Conservation (phyloP, 2,888 invertebrate species). For the Labia minor region DNA sequence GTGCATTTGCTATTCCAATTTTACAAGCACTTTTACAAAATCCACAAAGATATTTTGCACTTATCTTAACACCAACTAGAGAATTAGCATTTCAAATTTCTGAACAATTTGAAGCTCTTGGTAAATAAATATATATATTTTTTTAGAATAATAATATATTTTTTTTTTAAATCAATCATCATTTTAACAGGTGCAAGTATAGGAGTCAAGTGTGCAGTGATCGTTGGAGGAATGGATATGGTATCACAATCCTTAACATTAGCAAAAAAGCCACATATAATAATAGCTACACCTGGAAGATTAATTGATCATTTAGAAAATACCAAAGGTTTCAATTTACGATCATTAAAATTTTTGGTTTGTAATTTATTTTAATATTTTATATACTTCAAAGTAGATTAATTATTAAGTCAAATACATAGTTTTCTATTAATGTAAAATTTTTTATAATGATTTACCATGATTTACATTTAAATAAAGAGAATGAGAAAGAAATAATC, state of each 20-base stretch:
- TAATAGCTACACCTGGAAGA: slow-evolving; percentile 94
- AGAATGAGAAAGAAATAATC: slow-evolving; percentile 17
- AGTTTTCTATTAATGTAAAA: no score
- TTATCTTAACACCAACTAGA: slow-evolving; percentile 90
- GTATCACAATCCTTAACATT: slow-evolving; percentile 81
- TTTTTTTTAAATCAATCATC: neutral
- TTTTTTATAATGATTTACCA: no score
- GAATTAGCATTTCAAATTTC: slow-evolving; percentile 97
- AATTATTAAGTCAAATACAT: no score
- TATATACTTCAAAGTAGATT: no score
- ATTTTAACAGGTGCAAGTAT: slow-evolving; percentile 59
- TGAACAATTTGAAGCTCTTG: slow-evolving; percentile 95
- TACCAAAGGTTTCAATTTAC: slow-evolving; percentile 91
- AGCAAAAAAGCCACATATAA: slow-evolving; percentile 92
- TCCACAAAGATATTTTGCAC: slow-evolving; percentile 87
- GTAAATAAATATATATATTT: slow-evolving; percentile 38
- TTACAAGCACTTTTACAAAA: slow-evolving; percentile 79
- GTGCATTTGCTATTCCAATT: slow-evolving; percentile 93
- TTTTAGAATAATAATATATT: neutral
- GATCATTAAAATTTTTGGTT: slow-evolving; percentile 77
- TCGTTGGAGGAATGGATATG: slow-evolving; percentile 99
- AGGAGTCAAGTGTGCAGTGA: slow-evolving; percentile 89
- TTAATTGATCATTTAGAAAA: slow-evolving; percentile 94
- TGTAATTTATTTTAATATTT: slow-evolving; percentile 33
- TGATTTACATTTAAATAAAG: no score